Conservation (phyloP, 2,113 vertebrate genomes). For the Catharus fuscescens region DNA sequence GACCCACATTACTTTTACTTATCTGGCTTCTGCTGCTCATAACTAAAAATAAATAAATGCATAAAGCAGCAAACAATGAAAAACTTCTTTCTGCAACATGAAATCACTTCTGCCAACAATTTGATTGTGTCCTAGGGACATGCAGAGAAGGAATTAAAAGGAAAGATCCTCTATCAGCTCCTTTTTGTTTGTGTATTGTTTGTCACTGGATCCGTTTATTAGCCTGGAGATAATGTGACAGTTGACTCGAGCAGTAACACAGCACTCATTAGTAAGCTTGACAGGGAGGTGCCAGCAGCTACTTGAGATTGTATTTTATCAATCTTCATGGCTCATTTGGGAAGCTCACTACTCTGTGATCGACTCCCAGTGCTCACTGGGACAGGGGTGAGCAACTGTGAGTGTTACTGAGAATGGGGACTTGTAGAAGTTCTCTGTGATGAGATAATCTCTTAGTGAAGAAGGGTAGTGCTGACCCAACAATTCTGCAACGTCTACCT, state of each 20-base stretch:
- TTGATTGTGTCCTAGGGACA: constrained; percentile 40
- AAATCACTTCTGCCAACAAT: not conserved
- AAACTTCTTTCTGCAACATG: not conserved
- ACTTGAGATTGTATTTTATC: constrained; percentile 75
- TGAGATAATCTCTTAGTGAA: not conserved
- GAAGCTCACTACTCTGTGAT: constrained; percentile 54
- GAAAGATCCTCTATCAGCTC: constrained; percentile 65
- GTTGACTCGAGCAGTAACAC: constrained; percentile 74
- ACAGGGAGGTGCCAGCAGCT: constrained; percentile 76
- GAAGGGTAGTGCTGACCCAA: not conserved
- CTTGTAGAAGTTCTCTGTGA: constrained; percentile 30
- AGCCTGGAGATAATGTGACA: constrained; percentile 77
- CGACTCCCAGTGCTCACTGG: constrained; percentile 36
- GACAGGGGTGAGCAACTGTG: not conserved
- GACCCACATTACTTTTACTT: not conserved
- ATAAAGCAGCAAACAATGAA: not conserved
- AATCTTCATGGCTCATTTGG: constrained; percentile 77
- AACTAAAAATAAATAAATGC: not conserved
- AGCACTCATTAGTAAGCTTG: constrained; percentile 77
- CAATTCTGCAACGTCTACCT: not conserved
- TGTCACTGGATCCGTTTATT: constrained; percentile 73
- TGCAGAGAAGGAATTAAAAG: constrained; percentile 36
- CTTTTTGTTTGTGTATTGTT: constrained; percentile 73
- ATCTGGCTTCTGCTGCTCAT: not conserved
- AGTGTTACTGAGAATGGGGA: not conserved